Evolutionary conservation across 2,113 vertebrate genomes (phyloP).

Genomic region (Hippocampus guttulatus): DNA sequence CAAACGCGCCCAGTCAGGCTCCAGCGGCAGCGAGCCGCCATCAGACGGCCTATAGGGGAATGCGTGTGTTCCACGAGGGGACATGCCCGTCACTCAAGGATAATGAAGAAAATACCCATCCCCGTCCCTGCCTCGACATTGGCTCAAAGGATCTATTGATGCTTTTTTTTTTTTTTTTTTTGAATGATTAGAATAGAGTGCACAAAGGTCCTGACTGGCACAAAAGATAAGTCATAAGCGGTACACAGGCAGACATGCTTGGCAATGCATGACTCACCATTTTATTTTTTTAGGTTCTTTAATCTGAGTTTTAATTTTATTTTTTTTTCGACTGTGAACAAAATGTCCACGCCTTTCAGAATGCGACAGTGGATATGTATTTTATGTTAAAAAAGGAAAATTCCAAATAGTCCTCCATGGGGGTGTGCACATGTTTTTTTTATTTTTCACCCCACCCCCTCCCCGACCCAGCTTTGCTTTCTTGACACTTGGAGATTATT

Average conservation of each 20-base stretch:
- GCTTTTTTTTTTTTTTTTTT: not conserved
- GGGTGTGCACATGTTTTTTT: slow-evolving; percentile 18
- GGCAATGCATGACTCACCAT: slow-evolving; percentile 66
- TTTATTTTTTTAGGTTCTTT: slow-evolving; percentile 25
- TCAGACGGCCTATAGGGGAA: slow-evolving; percentile 82
- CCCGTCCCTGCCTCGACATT: slow-evolving; percentile 17
- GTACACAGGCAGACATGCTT: slow-evolving; percentile 55
- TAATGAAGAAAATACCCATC: slow-evolving; percentile 37
- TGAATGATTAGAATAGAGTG: not conserved
- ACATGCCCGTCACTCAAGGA: slow-evolving; percentile 26
- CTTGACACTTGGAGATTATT: not conserved
- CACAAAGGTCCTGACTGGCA: slow-evolving; percentile 55
- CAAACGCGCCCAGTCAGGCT: slow-evolving; percentile 92
- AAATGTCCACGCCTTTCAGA: slow-evolving; percentile 44
- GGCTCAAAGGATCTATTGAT: not conserved
- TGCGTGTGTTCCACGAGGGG: slow-evolving; percentile 25
- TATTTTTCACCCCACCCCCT: not conserved
- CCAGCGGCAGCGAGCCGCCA: slow-evolving; percentile 78
- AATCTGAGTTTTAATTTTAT: slow-evolving; percentile 28
- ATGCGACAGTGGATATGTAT: slow-evolving; percentile 58
- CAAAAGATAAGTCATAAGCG: slow-evolving; percentile 33
- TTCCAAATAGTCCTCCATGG: slow-evolving; percentile 36
- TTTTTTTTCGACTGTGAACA: slow-evolving; percentile 27
- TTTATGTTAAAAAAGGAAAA: slow-evolving; percentile 55
- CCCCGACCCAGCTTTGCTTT: not conserved